These are phyloP conservation scores for Chaetogeoica ovagalla DNA, from an alignment of 2,888 invertebrate species.

Conservation along the genomic window DNA sequence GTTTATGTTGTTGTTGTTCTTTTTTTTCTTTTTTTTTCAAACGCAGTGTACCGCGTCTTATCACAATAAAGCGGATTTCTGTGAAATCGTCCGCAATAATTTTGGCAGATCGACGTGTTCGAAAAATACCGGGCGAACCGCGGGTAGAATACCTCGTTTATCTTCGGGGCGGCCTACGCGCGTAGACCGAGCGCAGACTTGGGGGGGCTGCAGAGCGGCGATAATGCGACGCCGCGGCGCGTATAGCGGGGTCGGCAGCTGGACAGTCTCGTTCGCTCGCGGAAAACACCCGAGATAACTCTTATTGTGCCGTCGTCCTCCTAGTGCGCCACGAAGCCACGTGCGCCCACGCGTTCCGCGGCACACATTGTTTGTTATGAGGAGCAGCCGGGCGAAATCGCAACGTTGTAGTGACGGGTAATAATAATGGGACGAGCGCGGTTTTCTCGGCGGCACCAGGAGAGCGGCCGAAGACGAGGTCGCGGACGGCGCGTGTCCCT, in stretches of 20 bases:
- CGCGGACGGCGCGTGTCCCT: too few relatives aligned
- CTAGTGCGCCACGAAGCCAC: neutral
- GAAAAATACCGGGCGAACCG: neutral
- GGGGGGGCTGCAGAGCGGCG: too few relatives aligned
- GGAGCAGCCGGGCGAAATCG: neutral
- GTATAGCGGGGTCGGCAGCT: too few relatives aligned
- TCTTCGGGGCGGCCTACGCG: neutral
- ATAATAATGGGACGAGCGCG: neutral
- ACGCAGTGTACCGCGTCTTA: too few relatives aligned
- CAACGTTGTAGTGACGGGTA: too few relatives aligned
- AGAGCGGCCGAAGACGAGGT: too few relatives aligned
- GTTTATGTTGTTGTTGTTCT: too few relatives aligned
- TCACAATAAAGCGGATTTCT: neutral
- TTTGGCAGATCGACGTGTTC: neutral
- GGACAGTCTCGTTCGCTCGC: neutral
- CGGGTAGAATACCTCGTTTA: neutral
- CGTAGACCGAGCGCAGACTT: neutral
- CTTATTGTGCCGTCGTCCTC: neutral
- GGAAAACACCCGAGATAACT: constrained; percentile 20
- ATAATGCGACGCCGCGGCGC: neutral
- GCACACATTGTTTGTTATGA: neutral
- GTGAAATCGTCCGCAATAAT: neutral
- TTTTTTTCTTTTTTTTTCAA: too few relatives aligned
- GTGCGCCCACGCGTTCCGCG: too few relatives aligned
- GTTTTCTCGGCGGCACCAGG: neutral